Evolutionary conservation across 2,797 vertebrate species (phyloP).

Genomic region (Acrocephalus scirpaceus): DNA sequence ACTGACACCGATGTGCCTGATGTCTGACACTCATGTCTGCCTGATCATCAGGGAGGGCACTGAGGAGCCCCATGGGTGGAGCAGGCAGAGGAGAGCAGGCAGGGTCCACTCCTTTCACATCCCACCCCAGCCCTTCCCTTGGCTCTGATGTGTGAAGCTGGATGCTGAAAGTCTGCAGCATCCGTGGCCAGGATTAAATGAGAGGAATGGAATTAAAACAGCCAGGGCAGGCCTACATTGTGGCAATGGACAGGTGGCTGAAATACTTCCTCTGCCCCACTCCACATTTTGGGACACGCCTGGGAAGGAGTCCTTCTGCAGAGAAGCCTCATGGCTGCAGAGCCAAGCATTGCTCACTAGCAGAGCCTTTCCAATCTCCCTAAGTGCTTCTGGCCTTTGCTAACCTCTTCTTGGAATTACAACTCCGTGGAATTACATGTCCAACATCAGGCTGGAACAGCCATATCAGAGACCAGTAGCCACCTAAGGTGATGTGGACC

Average conservation of each 20-base stretch:
- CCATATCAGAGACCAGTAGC: not conserved
- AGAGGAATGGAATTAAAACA: not conserved
- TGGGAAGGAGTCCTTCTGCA: not conserved
- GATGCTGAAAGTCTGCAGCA: not conserved
- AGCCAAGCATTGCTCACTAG: rapidly evolving
- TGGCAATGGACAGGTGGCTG: not conserved
- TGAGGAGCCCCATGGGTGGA: rapidly evolving
- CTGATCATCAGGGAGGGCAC: not conserved
- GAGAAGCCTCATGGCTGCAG: not conserved
- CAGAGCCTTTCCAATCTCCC: not conserved
- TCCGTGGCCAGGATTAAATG: not conserved
- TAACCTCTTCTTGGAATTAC: not conserved
- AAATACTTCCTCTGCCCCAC: not conserved
- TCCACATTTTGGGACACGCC: not conserved
- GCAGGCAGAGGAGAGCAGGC: not conserved
- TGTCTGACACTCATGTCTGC: not conserved
- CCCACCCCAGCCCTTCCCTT: not conserved
- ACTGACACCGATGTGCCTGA: not conserved
- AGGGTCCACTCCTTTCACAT: not conserved
- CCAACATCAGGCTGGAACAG: not conserved
- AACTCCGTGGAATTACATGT: not conserved
- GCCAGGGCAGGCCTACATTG: rapidly evolving
- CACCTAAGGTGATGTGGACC: not conserved
- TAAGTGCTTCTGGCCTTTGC: not conserved
- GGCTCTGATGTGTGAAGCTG: not conserved